Conservation (phyloP, 2,113 vertebrate genomes). For the Thalassarche chlororhynchos region DNA sequence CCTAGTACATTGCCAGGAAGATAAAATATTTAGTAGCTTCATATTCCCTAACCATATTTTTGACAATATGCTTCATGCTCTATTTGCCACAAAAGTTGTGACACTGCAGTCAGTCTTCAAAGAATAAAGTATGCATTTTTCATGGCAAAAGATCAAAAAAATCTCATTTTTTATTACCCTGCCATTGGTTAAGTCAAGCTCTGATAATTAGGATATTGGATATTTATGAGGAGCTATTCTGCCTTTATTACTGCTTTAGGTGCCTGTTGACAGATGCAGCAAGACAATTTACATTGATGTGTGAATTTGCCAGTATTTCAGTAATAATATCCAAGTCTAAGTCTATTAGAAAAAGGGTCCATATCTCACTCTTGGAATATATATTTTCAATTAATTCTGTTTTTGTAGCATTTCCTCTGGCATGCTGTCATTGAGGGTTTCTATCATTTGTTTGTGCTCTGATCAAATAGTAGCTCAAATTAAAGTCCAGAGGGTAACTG, state of each 20-base stretch:
- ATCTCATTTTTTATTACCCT: conserved; percentile 67
- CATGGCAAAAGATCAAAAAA: conserved; percentile 65
- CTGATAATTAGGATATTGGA: conserved; percentile 76
- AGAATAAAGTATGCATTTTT: conserved; percentile 64
- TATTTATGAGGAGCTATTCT: conserved; percentile 78
- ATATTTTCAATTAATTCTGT: conserved; percentile 65
- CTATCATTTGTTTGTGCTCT: conserved; percentile 11
- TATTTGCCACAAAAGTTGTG: conserved; percentile 63
- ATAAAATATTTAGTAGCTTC: conserved; percentile 71
- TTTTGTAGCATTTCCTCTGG: conserved; percentile 53
- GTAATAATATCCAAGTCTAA: conserved; percentile 66
- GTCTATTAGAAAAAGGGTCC: conserved; percentile 49
- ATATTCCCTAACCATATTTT: conserved; percentile 67
- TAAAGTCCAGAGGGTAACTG: conserved; percentile 52
- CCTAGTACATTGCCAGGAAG: conserved; percentile 46
- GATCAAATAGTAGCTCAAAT: conserved; percentile 27
- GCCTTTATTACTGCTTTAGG: conserved; percentile 77
- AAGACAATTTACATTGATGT: conserved; percentile 70
- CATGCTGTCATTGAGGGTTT: neutral
- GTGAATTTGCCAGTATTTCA: conserved; percentile 73
- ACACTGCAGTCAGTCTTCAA: conserved; percentile 56
- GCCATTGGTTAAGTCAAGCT: conserved; percentile 75
- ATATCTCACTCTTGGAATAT: conserved; percentile 58
- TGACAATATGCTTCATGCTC: conserved; percentile 69
- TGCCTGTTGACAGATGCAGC: conserved; percentile 70